phyloP scores from a whole-genome alignment of 2,113 vertebrate genomes.

The Piliocolobus tephrosceles region DNA sequence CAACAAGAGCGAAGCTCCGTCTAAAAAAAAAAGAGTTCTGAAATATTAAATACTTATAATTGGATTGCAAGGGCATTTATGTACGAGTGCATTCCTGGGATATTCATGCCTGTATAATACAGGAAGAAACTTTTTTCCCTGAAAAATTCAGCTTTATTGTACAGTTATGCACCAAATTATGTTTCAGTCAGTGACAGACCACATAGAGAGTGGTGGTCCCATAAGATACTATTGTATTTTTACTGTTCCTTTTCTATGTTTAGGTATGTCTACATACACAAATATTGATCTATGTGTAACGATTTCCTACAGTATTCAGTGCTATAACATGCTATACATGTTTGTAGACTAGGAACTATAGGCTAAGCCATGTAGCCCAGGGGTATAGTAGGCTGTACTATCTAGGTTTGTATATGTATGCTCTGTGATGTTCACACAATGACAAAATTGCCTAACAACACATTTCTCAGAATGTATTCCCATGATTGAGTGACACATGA shows the following conservation, averaged over 20 bases:
- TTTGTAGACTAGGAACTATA: background rate
- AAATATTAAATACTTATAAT: background rate
- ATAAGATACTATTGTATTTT: background rate
- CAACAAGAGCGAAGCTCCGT: too few relatives aligned
- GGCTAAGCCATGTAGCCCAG: background rate
- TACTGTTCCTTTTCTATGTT: background rate
- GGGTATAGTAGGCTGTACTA: background rate
- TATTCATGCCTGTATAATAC: background rate
- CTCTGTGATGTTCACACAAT: background rate
- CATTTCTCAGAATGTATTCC: background rate
- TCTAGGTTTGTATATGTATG: background rate
- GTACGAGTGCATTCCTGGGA: background rate
- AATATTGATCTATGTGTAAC: background rate
- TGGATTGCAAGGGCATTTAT: background rate
- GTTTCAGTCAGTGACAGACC: background rate
- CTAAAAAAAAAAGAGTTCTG: background rate
- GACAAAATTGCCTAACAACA: background rate
- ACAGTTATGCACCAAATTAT: background rate
- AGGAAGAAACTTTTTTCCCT: background rate
- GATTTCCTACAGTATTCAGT: background rate
- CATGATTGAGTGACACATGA: background rate
- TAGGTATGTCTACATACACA: background rate
- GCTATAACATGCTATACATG: background rate
- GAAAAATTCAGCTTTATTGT: background rate
- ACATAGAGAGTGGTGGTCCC: background rate